A percentile compares a stretch with the other conserved stretches of the same genome.
phyloP scores from a whole-genome alignment of 2,888 invertebrate species.

The Xylota segnis region DNA sequence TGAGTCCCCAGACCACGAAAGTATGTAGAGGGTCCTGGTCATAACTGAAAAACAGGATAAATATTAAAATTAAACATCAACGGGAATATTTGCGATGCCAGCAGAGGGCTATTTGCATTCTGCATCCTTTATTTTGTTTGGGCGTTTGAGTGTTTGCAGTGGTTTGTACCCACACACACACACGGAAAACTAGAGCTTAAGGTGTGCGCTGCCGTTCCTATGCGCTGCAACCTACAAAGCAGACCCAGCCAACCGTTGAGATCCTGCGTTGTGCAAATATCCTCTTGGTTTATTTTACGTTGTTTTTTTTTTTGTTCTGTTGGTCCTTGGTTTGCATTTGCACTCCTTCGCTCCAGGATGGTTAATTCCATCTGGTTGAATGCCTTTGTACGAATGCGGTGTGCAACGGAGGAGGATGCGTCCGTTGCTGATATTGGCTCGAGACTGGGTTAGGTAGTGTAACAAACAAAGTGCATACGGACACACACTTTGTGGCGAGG shows the following conservation, averaged over 20 bases:
- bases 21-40: conserved; percentile 45
- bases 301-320: conserved; percentile 19
- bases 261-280: conserved; percentile 76
- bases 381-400: conserved; percentile 68
- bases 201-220: conserved; percentile 57
- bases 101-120: conserved; percentile 75
- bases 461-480: conserved; percentile 63
- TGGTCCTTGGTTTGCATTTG: conserved; percentile 41
- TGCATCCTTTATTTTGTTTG: conserved; percentile 75
- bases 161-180: conserved; percentile 59
- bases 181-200: conserved; percentile 54
- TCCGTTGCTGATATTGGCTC: conserved; percentile 4
- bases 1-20: conserved; percentile 13
- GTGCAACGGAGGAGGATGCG: conserved; percentile 51
- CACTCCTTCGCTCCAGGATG: conserved; percentile 48
- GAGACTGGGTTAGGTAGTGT: conserved; percentile 38
- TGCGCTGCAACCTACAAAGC: conserved; percentile 55
- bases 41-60: conserved; percentile 77
- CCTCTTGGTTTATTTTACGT: conserved; percentile 47
- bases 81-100: conserved; percentile 75
- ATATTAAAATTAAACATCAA: conserved; percentile 77
- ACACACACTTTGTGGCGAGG: conserved; percentile 69
- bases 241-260: conserved; percentile 65
- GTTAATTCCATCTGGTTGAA: conserved; percentile 70
- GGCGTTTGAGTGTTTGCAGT: conserved; percentile 72